Conservation (phyloP, 2,797 vertebrate genomes). For the Odontamblyopus lacepedii region DNA sequence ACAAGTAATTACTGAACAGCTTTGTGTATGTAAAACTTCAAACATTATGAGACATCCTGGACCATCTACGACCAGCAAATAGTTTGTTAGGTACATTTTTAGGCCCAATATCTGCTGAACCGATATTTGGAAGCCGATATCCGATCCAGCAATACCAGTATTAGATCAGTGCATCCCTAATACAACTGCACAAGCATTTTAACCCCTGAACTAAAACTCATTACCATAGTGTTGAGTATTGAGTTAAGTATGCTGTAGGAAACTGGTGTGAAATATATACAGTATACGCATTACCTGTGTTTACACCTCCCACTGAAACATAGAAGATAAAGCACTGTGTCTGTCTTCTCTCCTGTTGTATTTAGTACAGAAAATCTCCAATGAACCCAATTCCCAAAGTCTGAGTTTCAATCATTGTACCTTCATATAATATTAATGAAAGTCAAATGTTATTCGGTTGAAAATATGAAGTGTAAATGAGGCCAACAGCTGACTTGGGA, state of each 20-base stretch:
- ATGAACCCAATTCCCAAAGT: background rate
- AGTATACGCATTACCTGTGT: background rate
- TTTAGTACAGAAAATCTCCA: background rate
- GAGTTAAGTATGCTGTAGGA: background rate
- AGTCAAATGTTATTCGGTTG: background rate
- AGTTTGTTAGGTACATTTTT: too few species aligned
- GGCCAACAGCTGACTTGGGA: constrained; percentile 6
- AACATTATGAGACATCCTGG: too few species aligned
- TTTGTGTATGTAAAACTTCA: too few species aligned
- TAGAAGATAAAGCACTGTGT: background rate
- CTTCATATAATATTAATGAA: constrained; percentile 3
- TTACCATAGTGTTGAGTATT: too few species aligned
- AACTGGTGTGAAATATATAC: background rate
- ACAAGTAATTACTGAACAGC: too few species aligned
- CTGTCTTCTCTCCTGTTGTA: background rate
- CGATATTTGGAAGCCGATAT: too few species aligned
- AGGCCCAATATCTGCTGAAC: too few species aligned
- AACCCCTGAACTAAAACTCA: too few species aligned
- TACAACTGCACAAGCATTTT: too few species aligned
- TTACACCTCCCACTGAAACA: background rate
- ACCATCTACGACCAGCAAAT: too few species aligned
- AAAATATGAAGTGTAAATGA: background rate
- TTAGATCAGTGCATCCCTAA: too few species aligned
- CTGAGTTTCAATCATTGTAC: constrained; percentile 2
- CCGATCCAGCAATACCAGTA: too few species aligned